Evolutionary conservation across 2,888 invertebrate genomes (phyloP), one percentile per base, ranked within the genome.

Genomic region (Drosophila nigricruria): DNA sequence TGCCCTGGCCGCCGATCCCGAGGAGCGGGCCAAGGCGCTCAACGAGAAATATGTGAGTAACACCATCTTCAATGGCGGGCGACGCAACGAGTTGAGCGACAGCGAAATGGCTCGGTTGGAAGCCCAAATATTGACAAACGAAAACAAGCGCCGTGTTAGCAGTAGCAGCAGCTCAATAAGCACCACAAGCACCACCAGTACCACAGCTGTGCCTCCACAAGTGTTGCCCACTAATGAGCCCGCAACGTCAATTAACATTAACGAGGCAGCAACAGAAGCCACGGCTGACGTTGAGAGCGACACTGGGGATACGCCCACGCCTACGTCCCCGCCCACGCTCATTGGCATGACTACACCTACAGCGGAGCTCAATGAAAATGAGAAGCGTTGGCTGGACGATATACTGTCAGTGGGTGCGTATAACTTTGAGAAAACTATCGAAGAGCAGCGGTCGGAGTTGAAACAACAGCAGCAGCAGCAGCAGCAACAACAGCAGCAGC

Each of bases 381-480:
- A 92, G 70, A 90, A 91, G 80, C 92, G 90, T 53, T 92, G 92
- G 92, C 72, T 92, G 70, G 92, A 92, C 79, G 90, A 92, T 63
- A 81, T 92, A 68, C 87, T 92, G 49, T 92, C 92, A 56, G 82
- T 92, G 60, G 91, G 91, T 67, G 91, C 92, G 43, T 81, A 82
- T 69, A 92, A 91, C 78, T 92, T 92, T 68, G 91, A 91, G 74
- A 87, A 82, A 63, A 64, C 77, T 71, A 65, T 82, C 66, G 75
- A 77, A 62, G 65, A 77, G 64, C 70, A 76, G 70, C 84, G 77
- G 16, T 27, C 65, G 32, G 72, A 71, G 47, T 38, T 67, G n/a
- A 71, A 70, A 23, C 63, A 81, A n/a, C 64, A 69, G 34, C 50
- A 64, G 60, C 34, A 61, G 16, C 36, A 49, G 34, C 42, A 49